Conservation (phyloP, 1,140 invertebrate species). For the Drosophila kepulauana region DNA sequence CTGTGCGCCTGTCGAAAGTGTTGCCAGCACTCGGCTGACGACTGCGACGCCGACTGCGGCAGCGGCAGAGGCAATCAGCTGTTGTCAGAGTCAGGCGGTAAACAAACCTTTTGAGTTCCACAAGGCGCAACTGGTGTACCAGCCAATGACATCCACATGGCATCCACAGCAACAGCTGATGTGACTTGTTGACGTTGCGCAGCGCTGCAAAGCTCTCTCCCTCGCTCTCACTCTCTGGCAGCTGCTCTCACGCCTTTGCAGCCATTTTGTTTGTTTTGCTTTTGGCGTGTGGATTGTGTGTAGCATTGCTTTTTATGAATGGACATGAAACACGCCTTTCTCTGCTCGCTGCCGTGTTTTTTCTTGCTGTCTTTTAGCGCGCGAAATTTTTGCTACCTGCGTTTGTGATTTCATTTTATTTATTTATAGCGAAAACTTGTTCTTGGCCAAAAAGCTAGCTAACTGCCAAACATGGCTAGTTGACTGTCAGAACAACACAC, state of each 20-base stretch:
- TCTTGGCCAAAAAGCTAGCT: constrained; percentile 3
- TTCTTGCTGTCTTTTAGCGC: constrained; percentile 21
- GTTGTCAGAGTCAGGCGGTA: constrained; percentile 34
- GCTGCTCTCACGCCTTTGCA: constrained; percentile 29
- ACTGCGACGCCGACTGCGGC: constrained; percentile 43
- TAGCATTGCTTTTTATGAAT: constrained; percentile 65
- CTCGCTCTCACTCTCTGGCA: constrained; percentile 14
- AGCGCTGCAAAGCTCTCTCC: constrained; percentile 37
- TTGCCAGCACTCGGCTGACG: constrained; percentile 57
- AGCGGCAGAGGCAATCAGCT: constrained; percentile 47
- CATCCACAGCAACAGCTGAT: constrained; percentile 69
- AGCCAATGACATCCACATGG: constrained; percentile 45
- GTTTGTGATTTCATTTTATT: constrained; percentile 25
- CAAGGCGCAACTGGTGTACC: constrained; percentile 70
- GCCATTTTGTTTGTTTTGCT: constrained; percentile 39
- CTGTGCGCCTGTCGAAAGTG: constrained; percentile 74
- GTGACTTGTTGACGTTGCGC: constrained; percentile 67
- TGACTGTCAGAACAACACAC: constrained; percentile 8
- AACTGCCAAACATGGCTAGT: constrained; percentile 25
- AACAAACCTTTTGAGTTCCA: constrained; percentile 36
- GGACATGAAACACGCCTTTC: constrained; percentile 25
- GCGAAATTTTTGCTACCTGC: constrained; percentile 35
- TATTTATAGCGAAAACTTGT: constrained; percentile 35
- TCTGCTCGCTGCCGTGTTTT: not conserved
- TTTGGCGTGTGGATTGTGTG: constrained; percentile 47